Evolutionary conservation across 2,888 invertebrate genomes (phyloP).

Genomic region (Tiphia femorata): DNA sequence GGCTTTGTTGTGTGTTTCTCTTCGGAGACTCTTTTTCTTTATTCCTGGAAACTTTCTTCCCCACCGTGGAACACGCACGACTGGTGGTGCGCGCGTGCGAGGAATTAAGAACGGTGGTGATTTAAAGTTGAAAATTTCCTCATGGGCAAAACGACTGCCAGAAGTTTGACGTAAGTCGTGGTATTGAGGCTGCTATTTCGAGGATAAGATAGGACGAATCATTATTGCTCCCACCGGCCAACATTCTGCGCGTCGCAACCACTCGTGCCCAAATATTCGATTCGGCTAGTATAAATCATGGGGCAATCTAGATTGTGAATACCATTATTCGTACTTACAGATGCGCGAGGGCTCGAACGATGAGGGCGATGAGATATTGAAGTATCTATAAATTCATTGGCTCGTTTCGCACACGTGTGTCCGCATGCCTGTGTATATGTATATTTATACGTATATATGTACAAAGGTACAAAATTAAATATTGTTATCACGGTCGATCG

Average conservation of each 20-base stretch:
- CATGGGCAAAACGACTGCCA: conserved; percentile 40
- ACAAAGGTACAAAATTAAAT: conserved; percentile 22
- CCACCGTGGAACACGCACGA: too few relatives aligned
- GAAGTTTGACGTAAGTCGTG: conserved; percentile 49
- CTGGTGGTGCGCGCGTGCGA: too few relatives aligned
- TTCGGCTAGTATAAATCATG: neutral
- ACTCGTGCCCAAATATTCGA: conserved; percentile 10
- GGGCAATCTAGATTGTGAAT: too few relatives aligned
- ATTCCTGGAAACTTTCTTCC: too few relatives aligned
- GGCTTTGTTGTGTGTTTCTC: too few relatives aligned
- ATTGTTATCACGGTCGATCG: too few relatives aligned
- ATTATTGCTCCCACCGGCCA: conserved; percentile 26
- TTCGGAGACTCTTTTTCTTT: too few relatives aligned
- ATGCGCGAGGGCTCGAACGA: too few relatives aligned
- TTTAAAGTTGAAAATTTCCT: conserved; percentile 12
- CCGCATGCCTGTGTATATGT: neutral
- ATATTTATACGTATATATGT: conserved; percentile 13
- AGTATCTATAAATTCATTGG: too few relatives aligned
- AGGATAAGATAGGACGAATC: conserved; percentile 38
- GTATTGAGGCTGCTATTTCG: conserved; percentile 57
- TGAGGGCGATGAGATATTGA: too few relatives aligned
- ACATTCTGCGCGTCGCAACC: conserved; percentile 27
- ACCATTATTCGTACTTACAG: too few relatives aligned
- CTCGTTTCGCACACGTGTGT: neutral
- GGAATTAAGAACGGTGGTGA: neutral